Base-by-base conservation (phyloP, 2,797 vertebrate species). In the Parambassis ranga region DNA sequence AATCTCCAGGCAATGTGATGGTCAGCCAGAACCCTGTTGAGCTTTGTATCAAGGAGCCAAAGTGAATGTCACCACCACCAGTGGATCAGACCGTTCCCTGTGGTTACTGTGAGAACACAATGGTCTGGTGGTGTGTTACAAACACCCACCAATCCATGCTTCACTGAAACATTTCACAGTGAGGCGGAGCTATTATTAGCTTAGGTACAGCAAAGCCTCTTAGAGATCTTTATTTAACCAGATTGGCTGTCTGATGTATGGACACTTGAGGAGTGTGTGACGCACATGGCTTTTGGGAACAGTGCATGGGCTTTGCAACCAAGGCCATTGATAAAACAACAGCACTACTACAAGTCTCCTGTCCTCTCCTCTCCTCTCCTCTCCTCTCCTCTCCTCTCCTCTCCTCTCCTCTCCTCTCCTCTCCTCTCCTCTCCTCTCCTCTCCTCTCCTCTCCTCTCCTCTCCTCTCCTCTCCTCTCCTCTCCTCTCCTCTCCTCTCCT, bases 171-270 rank as follows among this genome's bases (percentile, higher is more conserved):
- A 51, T 80, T 65, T 84, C 68, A 41, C 65, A 58, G 74, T 28
- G 77, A 87, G 63, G 55, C 5, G 5, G 43, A 60, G 77, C 81
- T 92, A 91, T 93, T 93, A 92, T 92, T 93, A 92, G 86, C 86
- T 87, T 90, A 87, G 91, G 88, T 84, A 92, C 89, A 90, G 88
- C 87, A 93, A 94, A 93, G 91, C 92, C 85, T 91, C 92, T 94
- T 93, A 92, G 56, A 84, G 85, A 86, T 90, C 90, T 90, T 91
- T 90, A 91, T 91, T 92, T 93, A 92, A 93, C 90, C 77, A 83
- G 90, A 92, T 92, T 85, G 89, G 65, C 84, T 70, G 81, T 89
- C 77, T 89, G 83, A 92, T 90, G 84, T 88, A 87, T 83, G 77
- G 90, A 82, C 71, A 82, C 82, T 87, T 84, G 68, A 88, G 65